A percentile compares a stretch with the other conserved stretches of the same genome.
phyloP scores from a whole-genome alignment of 2,888 invertebrate species.

The Isoperla grammatica region DNA sequence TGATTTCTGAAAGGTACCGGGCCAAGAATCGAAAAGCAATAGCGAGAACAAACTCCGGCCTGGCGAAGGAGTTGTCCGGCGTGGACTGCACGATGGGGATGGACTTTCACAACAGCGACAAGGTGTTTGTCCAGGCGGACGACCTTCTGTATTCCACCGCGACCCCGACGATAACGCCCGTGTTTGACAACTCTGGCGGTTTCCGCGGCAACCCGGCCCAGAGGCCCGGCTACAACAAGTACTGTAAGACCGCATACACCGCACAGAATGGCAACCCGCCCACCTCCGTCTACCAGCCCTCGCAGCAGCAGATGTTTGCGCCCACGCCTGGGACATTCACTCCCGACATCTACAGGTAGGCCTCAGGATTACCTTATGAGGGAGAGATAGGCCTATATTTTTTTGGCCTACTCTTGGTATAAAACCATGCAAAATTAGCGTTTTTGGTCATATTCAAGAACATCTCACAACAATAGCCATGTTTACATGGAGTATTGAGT shows the following conservation, averaged over 20 bases:
- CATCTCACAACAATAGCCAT: too few relatives aligned
- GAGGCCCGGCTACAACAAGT: background rate
- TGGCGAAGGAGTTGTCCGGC: conserved; percentile 36
- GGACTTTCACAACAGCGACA: conserved; percentile 33
- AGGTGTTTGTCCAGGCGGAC: conserved; percentile 42
- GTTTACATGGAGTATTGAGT: too few relatives aligned
- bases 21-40: conserved; percentile 58
- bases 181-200: conserved; percentile 35
- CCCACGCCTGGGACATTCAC: conserved; percentile 38
- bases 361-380: background rate
- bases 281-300: conserved; percentile 35
- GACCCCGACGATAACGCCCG: conserved; percentile 37
- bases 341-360: conserved; percentile 39
- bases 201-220: background rate
- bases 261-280: conserved; percentile 6
- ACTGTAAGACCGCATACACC: background rate
- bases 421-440: too few relatives aligned
- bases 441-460: too few relatives aligned
- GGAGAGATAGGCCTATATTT: background rate
- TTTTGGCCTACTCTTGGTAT: background rate
- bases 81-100: conserved; percentile 38
- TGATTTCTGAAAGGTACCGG: conserved; percentile 47
- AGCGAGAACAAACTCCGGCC: conserved; percentile 36
- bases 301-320: conserved; percentile 39
- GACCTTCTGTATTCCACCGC: conserved; percentile 40